Conservation (phyloP, 35 echinoderm and acorn worm species). For the Apostichopus californicus region DNA sequence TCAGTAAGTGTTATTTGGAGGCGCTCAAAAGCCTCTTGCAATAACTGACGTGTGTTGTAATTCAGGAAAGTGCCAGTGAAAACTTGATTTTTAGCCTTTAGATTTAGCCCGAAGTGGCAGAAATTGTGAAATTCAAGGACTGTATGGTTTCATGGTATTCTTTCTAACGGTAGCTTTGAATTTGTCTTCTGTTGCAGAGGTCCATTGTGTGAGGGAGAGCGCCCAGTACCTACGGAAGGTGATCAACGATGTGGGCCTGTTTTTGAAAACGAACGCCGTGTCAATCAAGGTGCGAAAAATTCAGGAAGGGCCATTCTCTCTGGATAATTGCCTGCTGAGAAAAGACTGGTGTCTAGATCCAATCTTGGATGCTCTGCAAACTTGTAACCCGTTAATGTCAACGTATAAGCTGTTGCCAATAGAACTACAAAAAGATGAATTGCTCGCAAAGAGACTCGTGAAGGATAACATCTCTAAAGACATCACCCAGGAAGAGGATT, state of each 20-base stretch:
- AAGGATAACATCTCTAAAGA: background rate
- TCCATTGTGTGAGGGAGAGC: slow-evolving; percentile 66
- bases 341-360: slow-evolving; percentile 79
- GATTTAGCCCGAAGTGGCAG: too few relatives aligned
- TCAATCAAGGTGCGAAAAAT: slow-evolving; percentile 67
- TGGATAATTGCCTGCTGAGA: slow-evolving; percentile 75
- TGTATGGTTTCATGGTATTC: background rate
- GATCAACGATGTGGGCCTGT: slow-evolving; percentile 74
- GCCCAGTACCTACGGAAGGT: slow-evolving; percentile 79
- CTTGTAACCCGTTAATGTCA: slow-evolving; percentile 28
- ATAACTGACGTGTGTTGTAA: too few relatives aligned
- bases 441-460: slow-evolving; percentile 8
- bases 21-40: too few relatives aligned
- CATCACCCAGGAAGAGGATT: background rate
- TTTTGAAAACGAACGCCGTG: slow-evolving; percentile 81
- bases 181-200: slow-evolving; percentile 44
- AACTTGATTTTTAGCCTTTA: too few relatives aligned
- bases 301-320: slow-evolving; percentile 74
- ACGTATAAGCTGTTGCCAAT: slow-evolving; percentile 53
- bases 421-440: slow-evolving; percentile 33
- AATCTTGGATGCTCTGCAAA: slow-evolving; percentile 34
- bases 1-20: too few relatives aligned
- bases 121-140: too few relatives aligned
- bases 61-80: too few relatives aligned
- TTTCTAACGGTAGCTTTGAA: background rate